phyloP scores from a whole-genome alignment of 2,888 invertebrate genomes.

The Cheilosia impressa region DNA sequence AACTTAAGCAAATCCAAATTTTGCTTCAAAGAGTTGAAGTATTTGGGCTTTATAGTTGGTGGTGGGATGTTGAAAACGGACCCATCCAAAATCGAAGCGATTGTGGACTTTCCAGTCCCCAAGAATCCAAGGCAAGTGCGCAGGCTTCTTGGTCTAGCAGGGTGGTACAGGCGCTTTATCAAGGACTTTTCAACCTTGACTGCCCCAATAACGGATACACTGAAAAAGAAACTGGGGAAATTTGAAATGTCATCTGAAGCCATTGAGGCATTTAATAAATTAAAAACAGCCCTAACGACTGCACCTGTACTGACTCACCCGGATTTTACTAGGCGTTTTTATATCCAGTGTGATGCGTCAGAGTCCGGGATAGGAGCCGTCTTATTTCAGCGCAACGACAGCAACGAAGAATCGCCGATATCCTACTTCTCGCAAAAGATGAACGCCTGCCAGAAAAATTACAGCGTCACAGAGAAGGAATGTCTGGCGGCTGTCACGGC shows the following conservation, averaged over 20 bases:
- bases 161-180: background rate
- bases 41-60: no score
- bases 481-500: no score
- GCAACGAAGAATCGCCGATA: background rate
- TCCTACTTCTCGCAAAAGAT: background rate
- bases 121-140: background rate
- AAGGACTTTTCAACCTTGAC: background rate
- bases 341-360: conserved; percentile 56
- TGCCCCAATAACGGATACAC: background rate
- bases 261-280: background rate
- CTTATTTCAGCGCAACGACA: background rate
- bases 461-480: background rate
- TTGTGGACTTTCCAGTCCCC: background rate
- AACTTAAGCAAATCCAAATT: no score
- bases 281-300: no score
- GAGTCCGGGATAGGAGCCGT: background rate
- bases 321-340: conserved; percentile 21
- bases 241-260: no score
- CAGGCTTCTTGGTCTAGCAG: background rate
- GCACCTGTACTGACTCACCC: conserved; percentile 44
- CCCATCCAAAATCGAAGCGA: no score
- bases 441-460: background rate
- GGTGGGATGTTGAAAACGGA: no score
- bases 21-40: no score
- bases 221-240: background rate